Evolutionary conservation across 2,888 invertebrate genomes (phyloP), one percentile per base, ranked within the genome.

Genomic region (Caenorhabditis panamensis): DNA sequence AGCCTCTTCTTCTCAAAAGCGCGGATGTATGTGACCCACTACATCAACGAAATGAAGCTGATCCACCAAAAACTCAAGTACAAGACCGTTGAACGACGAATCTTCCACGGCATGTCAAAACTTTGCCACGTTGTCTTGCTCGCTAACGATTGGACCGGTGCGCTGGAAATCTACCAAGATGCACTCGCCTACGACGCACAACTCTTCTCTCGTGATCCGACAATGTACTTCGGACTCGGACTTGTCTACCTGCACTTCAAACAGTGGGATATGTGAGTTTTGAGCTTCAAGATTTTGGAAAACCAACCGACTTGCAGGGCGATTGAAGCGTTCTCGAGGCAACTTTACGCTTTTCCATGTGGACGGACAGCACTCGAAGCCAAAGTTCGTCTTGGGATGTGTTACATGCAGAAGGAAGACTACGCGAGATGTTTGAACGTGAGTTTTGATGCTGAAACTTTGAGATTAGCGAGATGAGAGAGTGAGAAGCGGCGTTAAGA

Each of bases 211-310:
- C 88, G 85, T 92, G 95, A 97, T 92, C 94, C 95, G 0, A 93
- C 95, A 16, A 97, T 96, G 91, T 93, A 97, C 36, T 99, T 96
- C 92, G 98, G 98, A 26, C 93, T 97, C 56, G 98, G 97, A 0
- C 93, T 98, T 54, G 96, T 96, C 81, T 98, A 98, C 92, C 97
- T 96, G 91, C 96, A 98, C 92, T 98, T 95, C 92, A 96, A 96
- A 91, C 95, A 96, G 44, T 97, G 95, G 92, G 95, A 95, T 92
- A 96, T 96, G 98, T 98, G 92, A 82, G 88, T 86, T 49, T 13
- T 44, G 5, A 13, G 0, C 2, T 26, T 18, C n/a, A 26, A 31
- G 2, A 36, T 36, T 13, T n/a, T 51, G 22, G n/a, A 18, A n/a
- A 20, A 61, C 4, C 28, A n/a, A 51, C 16, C 13, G 2, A 28